These are phyloP conservation scores for Dorcus hopei DNA, from an alignment of 2,888 invertebrate species.

Conservation along the genomic window DNA sequence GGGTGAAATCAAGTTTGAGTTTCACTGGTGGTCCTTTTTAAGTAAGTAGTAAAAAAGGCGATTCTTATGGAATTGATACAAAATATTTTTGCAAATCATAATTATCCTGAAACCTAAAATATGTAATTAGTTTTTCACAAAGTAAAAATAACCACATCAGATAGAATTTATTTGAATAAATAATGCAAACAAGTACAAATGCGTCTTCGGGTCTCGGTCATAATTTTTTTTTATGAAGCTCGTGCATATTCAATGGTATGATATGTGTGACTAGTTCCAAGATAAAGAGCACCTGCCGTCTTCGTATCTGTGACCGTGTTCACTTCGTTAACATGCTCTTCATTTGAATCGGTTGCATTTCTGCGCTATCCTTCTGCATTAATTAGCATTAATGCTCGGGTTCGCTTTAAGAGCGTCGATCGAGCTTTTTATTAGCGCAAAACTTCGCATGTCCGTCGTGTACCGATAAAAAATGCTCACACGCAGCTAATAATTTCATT, in stretches of 20 bases:
- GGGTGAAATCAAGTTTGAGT: too few species aligned
- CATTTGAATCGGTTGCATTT: slow-evolving; percentile 26
- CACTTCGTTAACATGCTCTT: slow-evolving; percentile 17
- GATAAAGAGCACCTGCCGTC: not conserved
- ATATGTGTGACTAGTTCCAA: not conserved
- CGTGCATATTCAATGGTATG: not conserved
- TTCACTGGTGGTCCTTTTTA: too few species aligned
- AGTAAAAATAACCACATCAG: too few species aligned
- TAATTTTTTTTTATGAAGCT: too few species aligned
- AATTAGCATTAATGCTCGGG: slow-evolving; percentile 19
- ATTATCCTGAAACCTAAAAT: too few species aligned
- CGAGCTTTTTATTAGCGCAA: slow-evolving; percentile 9
- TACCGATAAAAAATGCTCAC: slow-evolving; percentile 14
- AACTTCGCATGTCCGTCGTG: slow-evolving; percentile 13
- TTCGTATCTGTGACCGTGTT: slow-evolving; percentile 3
- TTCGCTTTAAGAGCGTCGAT: not conserved
- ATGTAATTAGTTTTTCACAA: too few species aligned
- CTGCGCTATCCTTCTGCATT: slow-evolving; percentile 11
- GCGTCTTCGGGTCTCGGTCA: too few species aligned
- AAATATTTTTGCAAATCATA: too few species aligned
- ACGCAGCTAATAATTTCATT: slow-evolving; percentile 20
- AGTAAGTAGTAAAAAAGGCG: too few species aligned
- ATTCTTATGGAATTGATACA: too few species aligned
- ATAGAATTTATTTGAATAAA: too few species aligned
- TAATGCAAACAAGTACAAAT: too few species aligned